A percentile compares a stretch with the other conserved stretches of the same genome.
phyloP scores from a whole-genome alignment of 2,113 vertebrate species.

The Dicentrarchus labrax region DNA sequence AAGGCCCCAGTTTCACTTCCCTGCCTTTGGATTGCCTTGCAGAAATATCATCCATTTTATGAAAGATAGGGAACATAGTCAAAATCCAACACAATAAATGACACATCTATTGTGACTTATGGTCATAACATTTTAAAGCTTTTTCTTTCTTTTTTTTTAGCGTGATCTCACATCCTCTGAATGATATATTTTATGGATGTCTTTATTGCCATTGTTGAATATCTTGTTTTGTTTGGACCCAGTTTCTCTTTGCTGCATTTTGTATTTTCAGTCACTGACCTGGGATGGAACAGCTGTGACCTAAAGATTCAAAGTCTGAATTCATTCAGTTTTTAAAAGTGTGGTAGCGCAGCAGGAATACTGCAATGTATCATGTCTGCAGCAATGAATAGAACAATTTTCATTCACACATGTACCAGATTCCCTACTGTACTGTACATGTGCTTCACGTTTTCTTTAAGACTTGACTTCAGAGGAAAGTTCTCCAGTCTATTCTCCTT shows the following conservation, averaged over 20 bases:
- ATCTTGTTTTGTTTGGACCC: slow-evolving; percentile 54
- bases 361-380: slow-evolving; percentile 74
- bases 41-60: slow-evolving; percentile 56
- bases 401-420: slow-evolving; percentile 76
- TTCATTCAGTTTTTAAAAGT: slow-evolving; percentile 46
- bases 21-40: not conserved
- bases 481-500: slow-evolving; percentile 77
- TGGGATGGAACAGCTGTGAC: slow-evolving; percentile 59
- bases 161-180: slow-evolving; percentile 63
- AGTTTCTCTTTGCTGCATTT: slow-evolving; percentile 28
- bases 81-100: slow-evolving; percentile 47
- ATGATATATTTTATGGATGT: slow-evolving; percentile 53
- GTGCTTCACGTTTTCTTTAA: slow-evolving; percentile 81
- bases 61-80: slow-evolving; percentile 31
- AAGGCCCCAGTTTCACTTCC: slow-evolving; percentile 3
- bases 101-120: slow-evolving; percentile 60
- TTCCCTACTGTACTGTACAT: slow-evolving; percentile 78
- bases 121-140: slow-evolving; percentile 49
- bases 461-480: slow-evolving; percentile 75
- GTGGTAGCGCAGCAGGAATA: slow-evolving; percentile 60
- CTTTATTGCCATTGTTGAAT: slow-evolving; percentile 63
- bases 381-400: slow-evolving; percentile 69
- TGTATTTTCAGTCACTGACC: slow-evolving; percentile 21
- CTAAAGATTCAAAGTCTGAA: slow-evolving; percentile 39
- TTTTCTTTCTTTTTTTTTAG: slow-evolving; percentile 37